Evolutionary conservation across 2,888 invertebrate species (phyloP), one percentile per base, ranked within the genome.

Genomic region (Coleophora deauratella): DNA sequence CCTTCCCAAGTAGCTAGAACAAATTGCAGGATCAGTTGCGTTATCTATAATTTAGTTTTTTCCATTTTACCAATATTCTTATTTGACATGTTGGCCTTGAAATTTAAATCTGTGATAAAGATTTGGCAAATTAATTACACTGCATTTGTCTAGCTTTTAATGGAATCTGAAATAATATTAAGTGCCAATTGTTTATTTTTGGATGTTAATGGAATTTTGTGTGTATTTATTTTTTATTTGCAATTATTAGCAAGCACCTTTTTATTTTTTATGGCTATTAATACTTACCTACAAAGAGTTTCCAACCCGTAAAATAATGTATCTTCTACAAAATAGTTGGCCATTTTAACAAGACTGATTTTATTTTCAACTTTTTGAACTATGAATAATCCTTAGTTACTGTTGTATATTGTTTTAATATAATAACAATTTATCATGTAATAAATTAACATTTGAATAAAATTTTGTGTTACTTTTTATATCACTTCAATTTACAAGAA

Each of bases 341-440:
- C 84, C 85, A 84, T 86, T 84, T 77, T 86, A 86, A 86, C 86
- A 86, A 86, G 86, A 86, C 86, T 86, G 86, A 86, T 84, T 81
- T 84, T 72, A 72, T 74, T 84, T 81, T 78, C 78, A 72, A 72
- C 65, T 72, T 78, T 73, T 73, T 64, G 68, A 73, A 70, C 70
- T 73, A 65, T 71, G 66, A 78, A 73, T 76, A 73, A 80, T 75
- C 78, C 71, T 82, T 80, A 80, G 80, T 79, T 78, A 77, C 74
- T 79, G 78, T 78, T 81, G 74, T 80, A 76, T 73, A 78, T 78
- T 78, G 73, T 77, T 82, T 76, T 72, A 76, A 70, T 70, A 67
- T 70, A 75, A 82, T 79, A 76, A 77, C 75, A 69, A 74, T 74
- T 74, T 81, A 84, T 79, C 74, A 76, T 82, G 77, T 76, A 84